These are phyloP conservation scores for Andrena camellia DNA, from an alignment of 2,888 invertebrate genomes.

Conservation along the genomic window DNA sequence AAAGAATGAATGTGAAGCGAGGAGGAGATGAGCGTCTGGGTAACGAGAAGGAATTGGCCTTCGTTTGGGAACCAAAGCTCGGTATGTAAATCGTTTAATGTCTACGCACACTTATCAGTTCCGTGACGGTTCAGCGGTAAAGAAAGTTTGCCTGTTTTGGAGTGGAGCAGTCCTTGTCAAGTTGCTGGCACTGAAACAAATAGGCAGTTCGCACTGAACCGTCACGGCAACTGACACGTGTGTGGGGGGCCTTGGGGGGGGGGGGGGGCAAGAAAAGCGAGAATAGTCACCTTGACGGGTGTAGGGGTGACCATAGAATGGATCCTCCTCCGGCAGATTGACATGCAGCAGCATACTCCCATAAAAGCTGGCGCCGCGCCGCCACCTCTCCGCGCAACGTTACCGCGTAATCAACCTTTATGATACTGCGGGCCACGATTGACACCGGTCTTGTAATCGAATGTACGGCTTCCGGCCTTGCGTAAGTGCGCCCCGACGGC, in stretches of 20 bases:
- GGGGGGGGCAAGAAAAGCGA: background rate
- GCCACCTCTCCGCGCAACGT: slow-evolving; percentile 40
- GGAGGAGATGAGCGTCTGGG: too few species aligned
- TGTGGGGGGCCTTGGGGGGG: too few species aligned
- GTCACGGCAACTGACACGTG: background rate
- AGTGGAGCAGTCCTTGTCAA: too few species aligned
- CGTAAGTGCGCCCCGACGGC: slow-evolving; percentile 72
- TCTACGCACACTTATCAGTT: too few species aligned
- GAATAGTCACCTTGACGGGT: slow-evolving; percentile 49
- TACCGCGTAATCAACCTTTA: slow-evolving; percentile 58
- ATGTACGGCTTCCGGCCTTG: slow-evolving; percentile 82
- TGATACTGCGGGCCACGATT: slow-evolving; percentile 74
- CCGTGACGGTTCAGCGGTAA: too few species aligned
- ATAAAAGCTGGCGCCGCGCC: slow-evolving; percentile 29
- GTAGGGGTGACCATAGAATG: slow-evolving; percentile 48
- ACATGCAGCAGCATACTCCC: slow-evolving; percentile 56
- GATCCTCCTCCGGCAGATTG: slow-evolving; percentile 36
- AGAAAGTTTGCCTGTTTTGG: too few species aligned
- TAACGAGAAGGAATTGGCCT: too few species aligned
- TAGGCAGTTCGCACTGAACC: too few species aligned
- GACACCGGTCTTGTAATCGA: slow-evolving; percentile 82
- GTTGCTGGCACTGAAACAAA: too few species aligned
- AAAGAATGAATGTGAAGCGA: too few species aligned
- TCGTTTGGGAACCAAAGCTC: background rate
- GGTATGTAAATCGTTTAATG: background rate